Conservation (phyloP, 2,888 invertebrate species). For the Pollenia angustigena region DNA sequence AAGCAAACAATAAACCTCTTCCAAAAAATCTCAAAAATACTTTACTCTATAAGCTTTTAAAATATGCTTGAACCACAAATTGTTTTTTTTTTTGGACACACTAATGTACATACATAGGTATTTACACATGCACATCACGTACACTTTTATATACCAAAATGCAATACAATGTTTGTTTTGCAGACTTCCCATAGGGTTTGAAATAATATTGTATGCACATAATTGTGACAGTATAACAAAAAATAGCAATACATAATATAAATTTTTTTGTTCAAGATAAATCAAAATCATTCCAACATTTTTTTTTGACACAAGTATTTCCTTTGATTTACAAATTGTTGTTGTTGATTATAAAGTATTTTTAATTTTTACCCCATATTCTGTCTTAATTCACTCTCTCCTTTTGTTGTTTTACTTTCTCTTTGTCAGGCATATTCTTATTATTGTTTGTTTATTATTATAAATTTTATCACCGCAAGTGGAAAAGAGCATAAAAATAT, state of each 20-base stretch:
- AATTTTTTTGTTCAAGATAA: background rate
- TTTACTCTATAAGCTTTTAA: no score
- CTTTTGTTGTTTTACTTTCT: background rate
- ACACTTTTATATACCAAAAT: no score
- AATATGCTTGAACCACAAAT: no score
- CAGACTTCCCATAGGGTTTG: no score
- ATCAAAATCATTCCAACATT: conserved; percentile 16
- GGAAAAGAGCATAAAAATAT: background rate
- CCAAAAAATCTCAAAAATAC: no score
- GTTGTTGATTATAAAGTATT: conserved; percentile 20
- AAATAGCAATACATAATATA: background rate
- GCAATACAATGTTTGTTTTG: no score
- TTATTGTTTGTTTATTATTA: conserved; percentile 17
- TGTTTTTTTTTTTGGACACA: no score
- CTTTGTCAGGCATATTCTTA: background rate
- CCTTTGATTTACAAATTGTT: background rate
- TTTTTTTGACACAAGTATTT: background rate
- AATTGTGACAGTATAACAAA: background rate
- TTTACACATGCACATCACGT: no score
- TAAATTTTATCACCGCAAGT: conserved; percentile 20
- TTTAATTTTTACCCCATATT: background rate
- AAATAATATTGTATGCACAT: background rate
- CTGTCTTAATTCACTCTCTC: background rate
- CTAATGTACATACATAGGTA: no score
- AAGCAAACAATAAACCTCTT: no score